Conservation (phyloP, 2,113 vertebrate species). For the Colius striatus region DNA sequence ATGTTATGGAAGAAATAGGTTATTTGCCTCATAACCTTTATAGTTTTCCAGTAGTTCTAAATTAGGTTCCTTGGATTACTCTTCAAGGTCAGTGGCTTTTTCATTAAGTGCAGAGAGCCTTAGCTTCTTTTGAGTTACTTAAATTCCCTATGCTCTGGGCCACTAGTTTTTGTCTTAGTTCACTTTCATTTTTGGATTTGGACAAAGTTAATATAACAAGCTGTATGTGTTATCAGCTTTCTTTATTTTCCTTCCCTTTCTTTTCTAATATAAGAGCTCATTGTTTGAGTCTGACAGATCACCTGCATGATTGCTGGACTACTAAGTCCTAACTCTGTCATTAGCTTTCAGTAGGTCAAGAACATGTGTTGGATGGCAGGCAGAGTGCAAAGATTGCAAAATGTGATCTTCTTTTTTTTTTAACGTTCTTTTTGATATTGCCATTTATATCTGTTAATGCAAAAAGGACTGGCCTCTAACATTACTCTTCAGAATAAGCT, state of each 20-base stretch:
- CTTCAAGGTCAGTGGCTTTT: slow-evolving; percentile 62
- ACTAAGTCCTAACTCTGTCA: slow-evolving; percentile 15
- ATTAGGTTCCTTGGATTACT: slow-evolving; percentile 17
- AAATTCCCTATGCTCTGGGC: not conserved
- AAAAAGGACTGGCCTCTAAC: not conserved
- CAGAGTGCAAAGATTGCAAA: not conserved
- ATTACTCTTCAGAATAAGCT: not conserved
- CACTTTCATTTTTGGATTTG: slow-evolving; percentile 13
- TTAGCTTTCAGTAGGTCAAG: slow-evolving; percentile 45
- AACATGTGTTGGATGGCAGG: not conserved
- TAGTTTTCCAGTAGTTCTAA: slow-evolving; percentile 32
- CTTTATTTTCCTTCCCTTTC: not conserved
- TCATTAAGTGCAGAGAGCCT: slow-evolving; percentile 57
- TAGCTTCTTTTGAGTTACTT: slow-evolving; percentile 33
- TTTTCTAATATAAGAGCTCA: not conserved
- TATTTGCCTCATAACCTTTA: slow-evolving; percentile 21
- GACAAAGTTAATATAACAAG: slow-evolving; percentile 34
- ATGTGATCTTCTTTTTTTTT: not conserved
- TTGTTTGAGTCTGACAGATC: slow-evolving; percentile 25
- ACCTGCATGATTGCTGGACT: slow-evolving; percentile 56
- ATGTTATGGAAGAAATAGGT: not conserved
- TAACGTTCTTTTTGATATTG: not conserved
- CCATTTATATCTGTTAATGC: slow-evolving; percentile 18
- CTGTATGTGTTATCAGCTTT: not conserved
- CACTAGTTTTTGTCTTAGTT: slow-evolving; percentile 15